Base-by-base conservation (phyloP, 2,797 vertebrate genomes). In the Galago senegalensis region DNA sequence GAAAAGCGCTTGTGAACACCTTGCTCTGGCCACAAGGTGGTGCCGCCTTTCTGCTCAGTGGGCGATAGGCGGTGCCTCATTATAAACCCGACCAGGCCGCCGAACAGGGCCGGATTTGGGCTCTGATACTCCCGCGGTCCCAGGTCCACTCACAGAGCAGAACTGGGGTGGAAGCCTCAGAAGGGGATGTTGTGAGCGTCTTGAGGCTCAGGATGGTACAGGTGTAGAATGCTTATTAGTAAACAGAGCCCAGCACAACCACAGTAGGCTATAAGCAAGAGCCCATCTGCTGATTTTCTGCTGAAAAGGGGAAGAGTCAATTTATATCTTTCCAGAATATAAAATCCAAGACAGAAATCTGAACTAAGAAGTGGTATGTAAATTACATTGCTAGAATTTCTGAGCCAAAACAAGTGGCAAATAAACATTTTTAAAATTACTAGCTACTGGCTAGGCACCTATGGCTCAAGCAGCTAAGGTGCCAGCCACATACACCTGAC, bases 391-490 rank as follows among this genome's bases (percentile, higher is more conserved):
- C 37, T 89, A n/a, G 49, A 81, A 60, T 82, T 93, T 96, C 56
- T 85, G 29, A 90, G 70, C 40, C n/a, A 60, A 96, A 95, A 84
- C 21, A 72, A 92, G 67, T 31, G 72, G 29, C 37, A 96, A 87
- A 80, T 77, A 96, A 58, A 85, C 73, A 73, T 84, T 92, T 84
- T 70, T 11, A 14, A 56, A 92, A 46, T 81, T 63, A 85, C 46
- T 65, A 53, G 37, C n/a, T 70, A 56, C 10, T 43, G 40, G 40
- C 40, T 43, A 7, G 40, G 40, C 40, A 7, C 40, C 6, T 43
- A 7, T 43, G 40, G 40, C 40, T 43, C 40, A 43, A 43, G 40
- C 40, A 43, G 40, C 40, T 43, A 43, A 43, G 40, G 40, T 7
- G 40, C 40, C 40, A 43, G 40, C 40, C 40, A 43, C 40, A 43